Percentiles rank a stretch among this genome's conserved stretches.
Evolutionary conservation across 2,113 vertebrate genomes (phyloP).

Genomic region (Oncorhynchus keta): DNA sequence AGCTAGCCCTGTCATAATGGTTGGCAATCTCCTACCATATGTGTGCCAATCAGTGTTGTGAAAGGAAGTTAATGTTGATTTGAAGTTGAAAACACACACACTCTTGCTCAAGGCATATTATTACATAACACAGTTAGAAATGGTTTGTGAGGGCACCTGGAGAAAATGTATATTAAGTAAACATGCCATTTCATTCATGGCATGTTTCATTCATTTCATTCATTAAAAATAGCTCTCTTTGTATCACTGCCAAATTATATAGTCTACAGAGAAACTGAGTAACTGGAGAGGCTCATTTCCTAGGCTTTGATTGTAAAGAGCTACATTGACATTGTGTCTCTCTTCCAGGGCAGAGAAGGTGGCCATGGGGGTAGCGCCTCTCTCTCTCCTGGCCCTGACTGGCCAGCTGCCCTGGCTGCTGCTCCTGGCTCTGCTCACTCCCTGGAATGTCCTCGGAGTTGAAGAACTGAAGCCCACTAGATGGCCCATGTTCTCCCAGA

Average conservation of each 20-base stretch:
- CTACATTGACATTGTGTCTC: conserved; percentile 12
- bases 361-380: conserved; percentile 50
- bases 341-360: conserved; percentile 31
- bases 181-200: background rate
- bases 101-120: background rate
- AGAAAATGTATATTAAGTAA: background rate
- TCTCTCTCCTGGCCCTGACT: conserved; percentile 24
- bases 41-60: too few relatives aligned
- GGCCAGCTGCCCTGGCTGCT: conserved; percentile 31
- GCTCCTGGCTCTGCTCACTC: conserved; percentile 54
- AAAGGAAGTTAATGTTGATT: background rate
- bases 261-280: too few relatives aligned
- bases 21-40: too few relatives aligned
- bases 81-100: background rate
- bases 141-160: background rate
- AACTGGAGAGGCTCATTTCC: background rate
- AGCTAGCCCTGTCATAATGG: too few relatives aligned
- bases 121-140: background rate
- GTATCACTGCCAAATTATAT: too few relatives aligned
- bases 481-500: conserved; percentile 74
- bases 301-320: background rate
- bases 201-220: too few relatives aligned
- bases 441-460: conserved; percentile 54
- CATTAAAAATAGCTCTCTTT: background rate
- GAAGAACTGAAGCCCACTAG: conserved; percentile 69